Evolutionary conservation across 2,113 vertebrate genomes (phyloP).

Genomic region (Menidia beryllina): DNA sequence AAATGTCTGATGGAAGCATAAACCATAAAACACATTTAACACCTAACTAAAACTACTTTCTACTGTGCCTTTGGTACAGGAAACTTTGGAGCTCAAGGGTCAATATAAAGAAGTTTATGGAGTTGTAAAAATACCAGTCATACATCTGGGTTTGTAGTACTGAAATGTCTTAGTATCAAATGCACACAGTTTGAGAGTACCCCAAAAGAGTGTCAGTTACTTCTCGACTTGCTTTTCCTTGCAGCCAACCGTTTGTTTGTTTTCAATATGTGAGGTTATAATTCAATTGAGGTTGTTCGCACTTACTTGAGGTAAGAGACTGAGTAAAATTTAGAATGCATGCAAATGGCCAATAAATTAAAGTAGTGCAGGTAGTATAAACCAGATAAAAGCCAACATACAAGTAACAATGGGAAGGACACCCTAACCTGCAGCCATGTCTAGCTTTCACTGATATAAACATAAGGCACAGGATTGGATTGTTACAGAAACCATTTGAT

Average conservation of each 20-base stretch:
- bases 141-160: slow-evolving; percentile 1
- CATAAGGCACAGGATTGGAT: neutral
- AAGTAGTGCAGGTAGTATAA: neutral
- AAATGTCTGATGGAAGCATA: neutral
- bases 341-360: neutral
- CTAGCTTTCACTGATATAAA: no score
- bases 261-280: slow-evolving; percentile 6
- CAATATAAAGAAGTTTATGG: neutral
- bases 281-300: slow-evolving; percentile 13
- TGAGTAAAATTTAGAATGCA: neutral
- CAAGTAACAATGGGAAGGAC: neutral
- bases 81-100: neutral
- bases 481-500: neutral
- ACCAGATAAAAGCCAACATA: neutral
- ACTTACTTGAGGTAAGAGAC: neutral
- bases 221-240: slow-evolving; percentile 1
- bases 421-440: neutral
- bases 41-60: neutral
- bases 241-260: neutral
- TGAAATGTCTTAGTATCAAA: slow-evolving; percentile 3
- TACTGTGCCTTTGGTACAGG: neutral
- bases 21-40: neutral
- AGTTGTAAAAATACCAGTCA: slow-evolving; percentile 7
- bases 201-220: neutral
- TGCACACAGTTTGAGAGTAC: neutral